Conservation (phyloP, 2,797 vertebrate species). For the Lophius americanus region DNA sequence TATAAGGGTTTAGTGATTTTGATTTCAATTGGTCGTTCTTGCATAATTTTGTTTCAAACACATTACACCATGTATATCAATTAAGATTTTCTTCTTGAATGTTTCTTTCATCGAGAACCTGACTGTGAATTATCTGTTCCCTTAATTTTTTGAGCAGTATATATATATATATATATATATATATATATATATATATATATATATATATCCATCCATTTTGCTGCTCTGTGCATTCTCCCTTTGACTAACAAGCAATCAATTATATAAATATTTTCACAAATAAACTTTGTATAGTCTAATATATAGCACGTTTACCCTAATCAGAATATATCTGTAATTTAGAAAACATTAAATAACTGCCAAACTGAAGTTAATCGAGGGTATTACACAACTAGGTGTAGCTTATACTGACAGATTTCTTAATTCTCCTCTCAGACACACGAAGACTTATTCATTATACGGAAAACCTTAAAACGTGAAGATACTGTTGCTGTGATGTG, state of each 20-base stretch:
- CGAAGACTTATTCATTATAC: not conserved
- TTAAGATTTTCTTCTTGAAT: no score
- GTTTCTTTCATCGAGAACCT: no score
- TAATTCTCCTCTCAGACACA: conserved; percentile 1
- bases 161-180: not conserved
- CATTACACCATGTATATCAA: no score
- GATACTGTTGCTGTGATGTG: not conserved
- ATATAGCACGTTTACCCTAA: no score
- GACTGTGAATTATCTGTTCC: no score
- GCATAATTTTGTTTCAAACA: no score
- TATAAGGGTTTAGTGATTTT: no score
- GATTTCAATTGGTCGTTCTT: no score
- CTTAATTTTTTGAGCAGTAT: no score
- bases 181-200: not conserved
- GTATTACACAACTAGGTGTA: conserved; percentile 1
- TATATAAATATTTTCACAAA: not conserved
- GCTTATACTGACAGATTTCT: conserved; percentile 5
- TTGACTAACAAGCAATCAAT: not conserved
- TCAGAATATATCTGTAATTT: no score
- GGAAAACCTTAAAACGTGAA: no score
- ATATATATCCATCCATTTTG: not conserved
- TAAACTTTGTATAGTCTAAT: conserved; percentile 3
- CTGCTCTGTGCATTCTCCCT: not conserved
- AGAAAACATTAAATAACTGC: not conserved
- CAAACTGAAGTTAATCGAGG: not conserved